Conservation (phyloP, 2,113 vertebrate species). For the Forbesichthys papilliferus region DNA sequence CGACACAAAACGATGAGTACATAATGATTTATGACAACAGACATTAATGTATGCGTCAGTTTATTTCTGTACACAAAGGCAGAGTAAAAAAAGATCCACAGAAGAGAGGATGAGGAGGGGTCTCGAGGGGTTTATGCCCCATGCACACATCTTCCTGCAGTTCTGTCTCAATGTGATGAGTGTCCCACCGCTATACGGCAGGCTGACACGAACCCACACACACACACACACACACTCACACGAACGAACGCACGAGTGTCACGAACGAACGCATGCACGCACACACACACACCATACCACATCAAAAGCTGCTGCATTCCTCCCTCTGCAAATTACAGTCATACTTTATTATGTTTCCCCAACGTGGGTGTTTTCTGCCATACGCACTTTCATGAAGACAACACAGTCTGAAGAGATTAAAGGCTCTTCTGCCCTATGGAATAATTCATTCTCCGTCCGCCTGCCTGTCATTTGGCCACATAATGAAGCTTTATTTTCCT, state of each 20-base stretch:
- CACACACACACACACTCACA: neutral
- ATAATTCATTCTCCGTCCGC: constrained; percentile 31
- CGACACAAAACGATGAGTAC: no score
- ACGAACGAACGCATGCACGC: neutral
- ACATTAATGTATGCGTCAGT: no score
- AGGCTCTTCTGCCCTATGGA: constrained; percentile 30
- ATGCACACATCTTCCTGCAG: constrained; percentile 13
- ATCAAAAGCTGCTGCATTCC: constrained; percentile 31
- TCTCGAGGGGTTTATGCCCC: constrained; percentile 8
- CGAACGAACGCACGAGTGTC: neutral
- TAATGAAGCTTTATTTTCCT: constrained; percentile 53
- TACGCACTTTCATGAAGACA: constrained; percentile 36
- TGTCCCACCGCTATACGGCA: constrained; percentile 41
- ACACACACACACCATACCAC: constrained; percentile 16
- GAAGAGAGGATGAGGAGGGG: neutral
- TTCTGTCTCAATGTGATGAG: constrained; percentile 42
- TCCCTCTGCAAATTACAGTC: constrained; percentile 49
- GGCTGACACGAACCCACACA: constrained; percentile 25
- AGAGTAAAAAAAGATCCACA: neutral
- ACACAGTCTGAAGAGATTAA: constrained; percentile 34
- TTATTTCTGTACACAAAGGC: neutral
- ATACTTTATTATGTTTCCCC: constrained; percentile 1
- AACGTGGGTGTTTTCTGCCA: constrained; percentile 38
- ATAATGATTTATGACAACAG: no score
- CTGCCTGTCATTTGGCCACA: constrained; percentile 50